Base-by-base conservation (phyloP, 2,888 invertebrate genomes). In the Lingula anatina region DNA sequence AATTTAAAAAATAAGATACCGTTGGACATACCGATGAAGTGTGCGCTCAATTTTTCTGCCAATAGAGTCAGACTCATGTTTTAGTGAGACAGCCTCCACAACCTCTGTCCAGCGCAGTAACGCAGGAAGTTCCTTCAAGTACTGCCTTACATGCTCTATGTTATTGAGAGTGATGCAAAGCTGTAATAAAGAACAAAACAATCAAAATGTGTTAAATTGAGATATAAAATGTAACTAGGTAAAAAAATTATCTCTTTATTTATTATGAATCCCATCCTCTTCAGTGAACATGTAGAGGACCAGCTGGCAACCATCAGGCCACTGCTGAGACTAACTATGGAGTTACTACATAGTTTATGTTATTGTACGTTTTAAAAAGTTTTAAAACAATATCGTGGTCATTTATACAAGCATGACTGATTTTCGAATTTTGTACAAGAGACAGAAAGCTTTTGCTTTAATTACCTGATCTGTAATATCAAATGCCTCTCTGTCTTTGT, bases 81-180 rank as follows among this genome's bases (percentile, higher is more conserved):
- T 54, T 3, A 60, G 46, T 0, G 66, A 61, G 49, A 71, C 56
- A 24, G 54, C 43, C 26, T 59, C 50, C 1, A 55, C 53, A 5
- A 69, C 59, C 1, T 46, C 46, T 20, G 63, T 61, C 65, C 66
- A 72, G 36, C 61, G 55, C 21, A 73, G 57, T 23, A 65, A 55
- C 15, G 57, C 36, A 0, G 66, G 63, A n/a, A 73, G 58, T 40
- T 68, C 60, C 25, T 57, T 54, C 23, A 73, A 57, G 54, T 68
- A 72, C 47, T 63, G 57, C 1, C 67, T 56, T 12, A 72, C 70
- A 55, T 73, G 71, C 38, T 66, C 69, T 38, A 73, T 70, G 62
- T 73, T 73, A 64, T 73, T 73, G 24, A 73, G 51, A 2, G 71
- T 71, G 42, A 72, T 73, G 54, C 73, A 73, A 12, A 72, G 56